A percentile compares a stretch with the other conserved stretches of the same genome.
These are phyloP conservation scores for Clusia tigrina DNA, from an alignment of 2,888 invertebrate species.

Conservation along the genomic window DNA sequence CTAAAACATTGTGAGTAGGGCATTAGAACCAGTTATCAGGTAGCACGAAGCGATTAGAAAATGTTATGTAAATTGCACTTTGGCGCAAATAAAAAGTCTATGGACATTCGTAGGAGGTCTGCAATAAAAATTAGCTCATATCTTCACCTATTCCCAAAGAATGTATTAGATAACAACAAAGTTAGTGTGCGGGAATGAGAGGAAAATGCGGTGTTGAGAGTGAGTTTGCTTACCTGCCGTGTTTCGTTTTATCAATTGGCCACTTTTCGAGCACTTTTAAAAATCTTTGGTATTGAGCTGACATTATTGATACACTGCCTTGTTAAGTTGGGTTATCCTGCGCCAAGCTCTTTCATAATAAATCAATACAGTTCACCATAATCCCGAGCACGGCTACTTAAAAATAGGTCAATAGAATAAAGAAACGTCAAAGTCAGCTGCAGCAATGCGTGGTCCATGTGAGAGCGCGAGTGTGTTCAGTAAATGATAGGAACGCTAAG, in stretches of 20 bases:
- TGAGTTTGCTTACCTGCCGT: constrained; percentile 70
- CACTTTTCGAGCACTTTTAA: constrained; percentile 78
- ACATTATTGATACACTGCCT: constrained; percentile 66
- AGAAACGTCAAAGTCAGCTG: neutral
- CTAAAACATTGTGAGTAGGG: too few species aligned
- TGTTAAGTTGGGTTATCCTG: neutral
- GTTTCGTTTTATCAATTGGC: constrained; percentile 78
- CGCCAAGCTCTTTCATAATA: neutral
- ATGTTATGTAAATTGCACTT: too few species aligned
- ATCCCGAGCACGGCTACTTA: neutral
- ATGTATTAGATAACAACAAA: neutral
- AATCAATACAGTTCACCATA: too few species aligned
- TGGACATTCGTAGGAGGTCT: too few species aligned
- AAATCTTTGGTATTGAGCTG: constrained; percentile 77
- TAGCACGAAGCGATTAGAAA: too few species aligned
- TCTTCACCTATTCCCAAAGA: too few species aligned
- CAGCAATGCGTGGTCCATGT: too few species aligned
- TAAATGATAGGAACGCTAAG: too few species aligned
- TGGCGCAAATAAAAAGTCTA: too few species aligned
- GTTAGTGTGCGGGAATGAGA: neutral
- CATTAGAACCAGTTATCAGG: too few species aligned
- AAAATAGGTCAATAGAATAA: neutral
- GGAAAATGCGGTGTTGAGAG: neutral
- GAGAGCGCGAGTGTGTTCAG: too few species aligned
- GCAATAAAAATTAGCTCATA: too few species aligned